Conservation (phyloP, 2,888 invertebrate genomes). For the Slavum lentiscoides region DNA sequence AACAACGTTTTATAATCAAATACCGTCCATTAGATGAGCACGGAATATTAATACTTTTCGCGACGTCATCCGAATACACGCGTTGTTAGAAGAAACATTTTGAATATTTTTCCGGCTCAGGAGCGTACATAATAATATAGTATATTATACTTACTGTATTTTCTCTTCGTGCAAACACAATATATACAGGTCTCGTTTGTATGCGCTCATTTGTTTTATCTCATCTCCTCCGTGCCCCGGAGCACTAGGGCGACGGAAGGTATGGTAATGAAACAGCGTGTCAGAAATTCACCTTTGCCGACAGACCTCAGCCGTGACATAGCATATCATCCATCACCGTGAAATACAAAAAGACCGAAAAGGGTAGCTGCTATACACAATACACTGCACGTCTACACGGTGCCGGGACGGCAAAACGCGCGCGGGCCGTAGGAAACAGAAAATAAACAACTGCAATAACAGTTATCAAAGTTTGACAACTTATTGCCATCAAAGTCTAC, state of each 20-base stretch:
- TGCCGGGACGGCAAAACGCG: background rate
- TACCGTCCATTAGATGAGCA: background rate
- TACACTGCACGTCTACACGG: background rate
- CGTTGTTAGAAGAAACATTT: constrained; percentile 18
- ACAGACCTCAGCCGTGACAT: constrained; percentile 31
- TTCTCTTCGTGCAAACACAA: constrained; percentile 3
- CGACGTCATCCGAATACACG: background rate
- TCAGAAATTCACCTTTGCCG: constrained; percentile 44
- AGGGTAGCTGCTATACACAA: background rate
- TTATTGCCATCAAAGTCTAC: background rate
- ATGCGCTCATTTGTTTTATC: constrained; percentile 41
- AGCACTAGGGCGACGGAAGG: background rate
- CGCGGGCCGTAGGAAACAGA: background rate
- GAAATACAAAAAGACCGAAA: constrained; percentile 27
- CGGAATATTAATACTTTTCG: constrained; percentile 18
- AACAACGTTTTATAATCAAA: background rate
- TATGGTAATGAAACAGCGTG: constrained; percentile 47
- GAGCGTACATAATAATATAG: background rate
- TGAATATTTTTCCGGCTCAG: constrained; percentile 8
- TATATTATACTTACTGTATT: background rate
- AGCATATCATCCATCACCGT: constrained; percentile 47
- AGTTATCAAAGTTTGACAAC: constrained; percentile 42
- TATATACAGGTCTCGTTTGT: constrained; percentile 10
- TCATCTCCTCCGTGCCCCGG: background rate
- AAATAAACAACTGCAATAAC: constrained; percentile 22